phyloP scores from a whole-genome alignment of 2,888 invertebrate genomes.

The Amiota minor region DNA sequence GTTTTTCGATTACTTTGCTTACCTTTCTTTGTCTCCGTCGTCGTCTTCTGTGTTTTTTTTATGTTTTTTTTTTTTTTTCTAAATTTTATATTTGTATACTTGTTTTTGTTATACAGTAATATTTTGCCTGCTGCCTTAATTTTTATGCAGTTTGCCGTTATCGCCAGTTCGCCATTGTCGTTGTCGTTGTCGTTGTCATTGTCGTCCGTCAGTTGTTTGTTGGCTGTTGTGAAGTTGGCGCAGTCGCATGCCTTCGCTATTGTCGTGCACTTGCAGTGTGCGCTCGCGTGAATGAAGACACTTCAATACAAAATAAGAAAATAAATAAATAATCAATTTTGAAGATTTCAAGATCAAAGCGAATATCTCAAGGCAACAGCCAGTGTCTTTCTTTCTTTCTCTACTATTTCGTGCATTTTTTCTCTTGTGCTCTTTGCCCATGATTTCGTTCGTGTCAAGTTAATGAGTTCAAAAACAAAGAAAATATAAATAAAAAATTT shows the following conservation, averaged over 20 bases:
- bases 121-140: slow-evolving; percentile 13
- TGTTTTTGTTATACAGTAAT: not conserved
- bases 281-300: slow-evolving; percentile 27
- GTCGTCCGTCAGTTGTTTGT: not conserved
- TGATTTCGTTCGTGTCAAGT: too few species aligned
- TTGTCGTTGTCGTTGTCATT: not conserved
- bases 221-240: slow-evolving; percentile 36
- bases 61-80: too few species aligned
- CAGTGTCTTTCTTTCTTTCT: not conserved
- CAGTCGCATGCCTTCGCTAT: slow-evolving; percentile 58
- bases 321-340: not conserved
- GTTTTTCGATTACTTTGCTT: not conserved
- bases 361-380: not conserved
- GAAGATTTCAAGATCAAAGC: not conserved
- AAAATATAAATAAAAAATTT: not conserved
- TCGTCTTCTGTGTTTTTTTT: too few species aligned
- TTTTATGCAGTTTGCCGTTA: slow-evolving; percentile 24
- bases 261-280: slow-evolving; percentile 35
- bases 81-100: too few species aligned
- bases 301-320: slow-evolving; percentile 4
- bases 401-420: too few species aligned
- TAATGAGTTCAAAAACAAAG: slow-evolving; percentile 6
- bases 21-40: too few species aligned
- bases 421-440: too few species aligned
- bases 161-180: slow-evolving; percentile 5